Evolutionary conservation across 2,797 vertebrate species (phyloP), one percentile per base, ranked within the genome.

Genomic region (Dipus sagitta): DNA sequence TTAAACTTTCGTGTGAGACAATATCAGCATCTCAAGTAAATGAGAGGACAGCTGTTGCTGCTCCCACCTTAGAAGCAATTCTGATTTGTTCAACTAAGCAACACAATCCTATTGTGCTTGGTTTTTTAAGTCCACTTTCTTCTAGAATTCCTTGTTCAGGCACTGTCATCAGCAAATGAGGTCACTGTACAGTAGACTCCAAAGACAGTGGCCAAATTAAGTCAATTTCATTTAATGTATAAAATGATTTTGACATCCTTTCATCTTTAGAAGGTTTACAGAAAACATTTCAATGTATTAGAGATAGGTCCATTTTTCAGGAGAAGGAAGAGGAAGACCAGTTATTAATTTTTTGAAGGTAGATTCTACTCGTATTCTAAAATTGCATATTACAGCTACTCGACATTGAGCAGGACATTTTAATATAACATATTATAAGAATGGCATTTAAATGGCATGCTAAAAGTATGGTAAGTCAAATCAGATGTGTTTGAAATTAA

Each of bases 401-500:
- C 68, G 7, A 3, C 75, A 97, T 42, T 78, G 47, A 92, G 13
- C 58, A 62, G 90, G 87, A 28, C 52, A 89, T 0, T 32, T 1
- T 67, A 34, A 70, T 70, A 93, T 2, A 92, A 38, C 77, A 87
- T 89, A 95, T 86, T 93, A 75, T 62, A 94, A 47, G 77, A 68
- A 91, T 86, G 62, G 76, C 28, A 90, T 76, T n/a, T 88, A 92
- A 92, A 38, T 82, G 72, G 88, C 75, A 94, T 20, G 92, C 18
- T 78, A 67, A 92, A 81, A 85, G 84, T 89, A 80, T 47, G 20
- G 7, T 1, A 42, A 86, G 86, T 96, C 52, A 96, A 96, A 94
- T 95, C 81, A 96, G 94, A 92, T 90, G 84, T 0, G 3, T 68
- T 94, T 96, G 93, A 92, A 96, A 80, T 88, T 94, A 97, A 97